Evolutionary conservation across 2,113 vertebrate genomes (phyloP), one percentile per base, ranked within the genome.

Genomic region (Spea bombifrons): DNA sequence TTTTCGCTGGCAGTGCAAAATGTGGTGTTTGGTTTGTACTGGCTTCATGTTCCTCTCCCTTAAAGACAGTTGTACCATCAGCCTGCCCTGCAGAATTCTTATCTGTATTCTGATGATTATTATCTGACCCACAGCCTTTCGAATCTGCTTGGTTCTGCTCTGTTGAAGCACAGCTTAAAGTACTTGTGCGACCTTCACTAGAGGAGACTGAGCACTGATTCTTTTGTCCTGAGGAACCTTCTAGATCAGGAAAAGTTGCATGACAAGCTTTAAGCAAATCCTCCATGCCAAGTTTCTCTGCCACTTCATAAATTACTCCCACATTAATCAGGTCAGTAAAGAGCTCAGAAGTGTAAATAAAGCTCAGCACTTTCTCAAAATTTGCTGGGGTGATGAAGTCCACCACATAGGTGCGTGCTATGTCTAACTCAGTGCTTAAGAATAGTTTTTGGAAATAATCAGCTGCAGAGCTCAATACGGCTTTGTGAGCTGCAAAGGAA

Each of bases 341-440:
- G 71, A 98, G 94, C 88, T 98, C 96, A 0, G 96, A 96, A 0
- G 96, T 98, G 84, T 99, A 99, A 16, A 98, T 91, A 0, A 99
- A 99, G 66, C 93, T 97, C 83, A 99, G 89, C 83, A 99, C 94
- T 87, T 96, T 97, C 87, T 99, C 97, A 0, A 99, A 96, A 90
- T 97, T 98, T 83, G 94, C 89, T 0, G 96, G 91, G 0, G 97
- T 97, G 77, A 98, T 94, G 72, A 98, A 98, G 83, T 98, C 97
- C 86, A 98, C 87, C 3, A 96, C 92, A 8, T 97, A 94, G 74
- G 92, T 94, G 63, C 91, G 83, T 1, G 93, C 77, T 0, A 91
- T 81, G 3, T 94, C 87, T 59, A 93, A 82, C 0, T 90, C 90
- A 0, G 87, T 86, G 81, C 77, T 92, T 53, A 87, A 87, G 81